Percentiles rank a stretch among this genome's conserved stretches.
Evolutionary conservation across 2,113 vertebrate genomes (phyloP).

Genomic region (Brachypodius melanocephalos): DNA sequence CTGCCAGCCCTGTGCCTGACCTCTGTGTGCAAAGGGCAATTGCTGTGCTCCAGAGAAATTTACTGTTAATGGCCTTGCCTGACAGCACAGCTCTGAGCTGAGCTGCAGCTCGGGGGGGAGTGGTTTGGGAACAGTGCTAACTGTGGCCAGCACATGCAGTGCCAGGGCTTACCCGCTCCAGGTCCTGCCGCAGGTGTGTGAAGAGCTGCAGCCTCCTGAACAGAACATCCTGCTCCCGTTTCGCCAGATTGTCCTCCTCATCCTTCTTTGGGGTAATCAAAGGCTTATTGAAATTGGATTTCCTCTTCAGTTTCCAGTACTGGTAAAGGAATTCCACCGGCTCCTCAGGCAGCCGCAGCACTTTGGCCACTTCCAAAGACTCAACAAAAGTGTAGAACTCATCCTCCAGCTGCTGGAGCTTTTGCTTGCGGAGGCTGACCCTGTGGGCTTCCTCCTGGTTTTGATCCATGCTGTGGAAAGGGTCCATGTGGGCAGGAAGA

Average conservation of each 20-base stretch:
- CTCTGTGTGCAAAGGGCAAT: background rate
- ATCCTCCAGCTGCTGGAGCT: slow-evolving; percentile 93
- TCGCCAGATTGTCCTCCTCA: slow-evolving; percentile 93
- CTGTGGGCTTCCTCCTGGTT: slow-evolving; percentile 82
- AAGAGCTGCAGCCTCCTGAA: slow-evolving; percentile 92
- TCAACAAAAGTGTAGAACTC: slow-evolving; percentile 91
- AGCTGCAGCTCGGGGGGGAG: accelerated
- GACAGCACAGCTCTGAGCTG: background rate
- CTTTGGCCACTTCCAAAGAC: slow-evolving; percentile 80
- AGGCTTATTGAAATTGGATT: slow-evolving; percentile 92
- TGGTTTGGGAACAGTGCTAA: accelerated
- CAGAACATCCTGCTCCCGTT: slow-evolving; percentile 92
- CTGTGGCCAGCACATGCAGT: background rate
- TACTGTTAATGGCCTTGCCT: background rate
- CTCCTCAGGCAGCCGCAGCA: slow-evolving; percentile 79
- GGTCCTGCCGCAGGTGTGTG: slow-evolving; percentile 94
- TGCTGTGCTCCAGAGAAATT: background rate
- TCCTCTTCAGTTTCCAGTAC: slow-evolving; percentile 97
- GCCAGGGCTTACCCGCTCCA: slow-evolving; percentile 85
- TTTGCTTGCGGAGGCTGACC: slow-evolving; percentile 87
- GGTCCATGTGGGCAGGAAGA: slow-evolving; percentile 15
- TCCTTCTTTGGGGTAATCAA: slow-evolving; percentile 94
- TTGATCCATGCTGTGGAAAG: slow-evolving; percentile 71
- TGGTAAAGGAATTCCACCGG: slow-evolving; percentile 89
- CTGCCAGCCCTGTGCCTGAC: background rate